Conservation (phyloP, 2,888 invertebrate genomes). For the Drosophila hawaiiensis region DNA sequence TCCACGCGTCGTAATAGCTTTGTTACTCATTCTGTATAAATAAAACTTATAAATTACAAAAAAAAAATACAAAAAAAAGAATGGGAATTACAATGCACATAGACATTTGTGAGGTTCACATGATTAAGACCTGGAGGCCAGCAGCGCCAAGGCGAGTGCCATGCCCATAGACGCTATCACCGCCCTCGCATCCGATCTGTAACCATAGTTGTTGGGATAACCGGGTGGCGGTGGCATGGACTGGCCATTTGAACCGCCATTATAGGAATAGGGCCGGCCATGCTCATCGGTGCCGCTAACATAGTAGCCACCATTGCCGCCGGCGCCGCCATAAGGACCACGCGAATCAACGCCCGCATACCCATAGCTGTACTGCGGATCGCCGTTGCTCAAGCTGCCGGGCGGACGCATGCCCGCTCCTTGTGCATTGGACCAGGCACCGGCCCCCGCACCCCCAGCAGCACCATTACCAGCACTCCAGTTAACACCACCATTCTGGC, state of each 20-base stretch:
- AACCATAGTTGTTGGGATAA: conserved; percentile 46
- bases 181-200: conserved; percentile 20
- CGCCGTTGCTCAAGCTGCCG: conserved; percentile 53
- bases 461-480: conserved; percentile 53
- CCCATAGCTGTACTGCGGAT: conserved; percentile 68
- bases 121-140: conserved; percentile 37
- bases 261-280: conserved; percentile 69
- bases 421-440: conserved; percentile 68
- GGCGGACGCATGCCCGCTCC: conserved; percentile 65
- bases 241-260: conserved; percentile 48
- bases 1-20: conserved; percentile 28
- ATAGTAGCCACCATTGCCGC: conserved; percentile 70
- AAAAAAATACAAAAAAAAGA: conserved; percentile 17
- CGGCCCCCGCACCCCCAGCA: conserved; percentile 44
- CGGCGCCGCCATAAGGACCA: conserved; percentile 68
- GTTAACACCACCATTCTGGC: conserved; percentile 49
- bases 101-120: neutral
- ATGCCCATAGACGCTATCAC: conserved; percentile 21
- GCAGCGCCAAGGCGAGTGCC: conserved; percentile 36
- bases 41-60: conserved; percentile 53
- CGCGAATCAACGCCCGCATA: conserved; percentile 69
- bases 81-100: neutral
- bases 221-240: conserved; percentile 42
- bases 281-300: conserved; percentile 74
- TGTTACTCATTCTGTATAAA: conserved; percentile 58